Conservation (phyloP, 2,113 vertebrate genomes). For the Oryzias curvinotus region DNA sequence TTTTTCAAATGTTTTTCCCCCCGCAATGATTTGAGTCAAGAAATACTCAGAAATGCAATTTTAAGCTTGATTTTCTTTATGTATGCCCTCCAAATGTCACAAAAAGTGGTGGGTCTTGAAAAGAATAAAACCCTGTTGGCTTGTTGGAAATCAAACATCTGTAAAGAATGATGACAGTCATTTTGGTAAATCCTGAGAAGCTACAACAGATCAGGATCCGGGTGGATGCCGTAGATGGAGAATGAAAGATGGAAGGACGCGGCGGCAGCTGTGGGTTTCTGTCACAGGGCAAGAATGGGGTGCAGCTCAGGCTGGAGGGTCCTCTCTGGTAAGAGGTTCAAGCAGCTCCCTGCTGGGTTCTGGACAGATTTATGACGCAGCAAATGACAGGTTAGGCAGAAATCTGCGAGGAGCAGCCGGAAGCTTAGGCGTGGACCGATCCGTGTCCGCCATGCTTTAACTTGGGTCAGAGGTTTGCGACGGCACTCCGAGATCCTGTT, state of each 20-base stretch:
- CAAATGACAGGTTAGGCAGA: constrained; percentile 49
- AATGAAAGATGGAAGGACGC: constrained; percentile 59
- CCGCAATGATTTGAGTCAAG: too few relatives aligned
- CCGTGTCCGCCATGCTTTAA: constrained; percentile 15
- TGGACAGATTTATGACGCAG: constrained; percentile 60
- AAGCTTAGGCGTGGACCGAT: constrained; percentile 28
- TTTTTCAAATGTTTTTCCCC: too few relatives aligned
- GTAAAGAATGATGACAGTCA: too few relatives aligned
- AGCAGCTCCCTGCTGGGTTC: constrained; percentile 60
- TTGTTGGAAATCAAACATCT: too few relatives aligned
- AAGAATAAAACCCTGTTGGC: too few relatives aligned
- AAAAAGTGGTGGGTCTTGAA: too few relatives aligned
- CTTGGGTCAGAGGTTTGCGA: constrained; percentile 17
- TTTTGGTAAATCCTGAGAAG: constrained; percentile 43
- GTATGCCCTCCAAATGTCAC: too few relatives aligned
- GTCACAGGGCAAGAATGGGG: constrained; percentile 55
- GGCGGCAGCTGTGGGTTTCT: constrained; percentile 71
- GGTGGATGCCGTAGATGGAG: constrained; percentile 60
- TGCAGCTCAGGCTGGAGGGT: constrained; percentile 41
- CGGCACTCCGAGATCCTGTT: background rate
- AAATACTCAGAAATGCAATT: too few relatives aligned
- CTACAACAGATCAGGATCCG: constrained; percentile 46
- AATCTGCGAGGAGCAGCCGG: constrained; percentile 29
- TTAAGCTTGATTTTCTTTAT: too few relatives aligned
- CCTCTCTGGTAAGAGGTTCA: constrained; percentile 41